These are phyloP conservation scores for Amiota communis DNA, from an alignment of 2,888 invertebrate genomes.

Conservation along the genomic window DNA sequence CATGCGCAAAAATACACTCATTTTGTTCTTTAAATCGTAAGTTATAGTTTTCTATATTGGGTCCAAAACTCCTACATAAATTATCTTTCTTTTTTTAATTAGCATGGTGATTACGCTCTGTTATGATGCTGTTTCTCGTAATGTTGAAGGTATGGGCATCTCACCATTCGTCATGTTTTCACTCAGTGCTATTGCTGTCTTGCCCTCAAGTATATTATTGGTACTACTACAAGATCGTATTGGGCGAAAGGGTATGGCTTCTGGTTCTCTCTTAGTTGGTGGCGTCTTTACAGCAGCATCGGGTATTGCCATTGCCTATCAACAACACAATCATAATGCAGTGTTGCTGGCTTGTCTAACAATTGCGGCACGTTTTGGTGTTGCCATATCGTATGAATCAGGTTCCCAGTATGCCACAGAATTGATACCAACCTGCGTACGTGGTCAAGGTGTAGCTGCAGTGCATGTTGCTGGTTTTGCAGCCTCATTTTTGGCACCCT, in stretches of 20 bases:
- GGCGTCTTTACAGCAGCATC: constrained; percentile 75
- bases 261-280: constrained; percentile 75
- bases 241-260: constrained; percentile 76
- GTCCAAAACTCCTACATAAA: neutral
- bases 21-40: constrained; percentile 78
- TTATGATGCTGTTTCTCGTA: constrained; percentile 77
- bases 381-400: constrained; percentile 79
- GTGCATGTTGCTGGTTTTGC: constrained; percentile 78
- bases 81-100: constrained; percentile 33
- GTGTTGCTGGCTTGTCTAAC: constrained; percentile 74
- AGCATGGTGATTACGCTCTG: constrained; percentile 78
- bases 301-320: constrained; percentile 74
- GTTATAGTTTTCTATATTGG: constrained; percentile 47
- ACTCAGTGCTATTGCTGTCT: constrained; percentile 75
- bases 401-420: constrained; percentile 80
- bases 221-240: constrained; percentile 72
- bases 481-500: constrained; percentile 77
- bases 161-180: constrained; percentile 77
- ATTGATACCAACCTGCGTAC: constrained; percentile 78
- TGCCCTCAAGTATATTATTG: constrained; percentile 74
- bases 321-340: constrained; percentile 72
- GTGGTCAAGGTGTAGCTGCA: constrained; percentile 78
- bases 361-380: constrained; percentile 76
- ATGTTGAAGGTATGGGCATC: constrained; percentile 76
- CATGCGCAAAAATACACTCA: constrained; percentile 75